These are phyloP conservation scores for Pogona vitticeps DNA, from an alignment of 2,113 vertebrate genomes.

Conservation along the genomic window DNA sequence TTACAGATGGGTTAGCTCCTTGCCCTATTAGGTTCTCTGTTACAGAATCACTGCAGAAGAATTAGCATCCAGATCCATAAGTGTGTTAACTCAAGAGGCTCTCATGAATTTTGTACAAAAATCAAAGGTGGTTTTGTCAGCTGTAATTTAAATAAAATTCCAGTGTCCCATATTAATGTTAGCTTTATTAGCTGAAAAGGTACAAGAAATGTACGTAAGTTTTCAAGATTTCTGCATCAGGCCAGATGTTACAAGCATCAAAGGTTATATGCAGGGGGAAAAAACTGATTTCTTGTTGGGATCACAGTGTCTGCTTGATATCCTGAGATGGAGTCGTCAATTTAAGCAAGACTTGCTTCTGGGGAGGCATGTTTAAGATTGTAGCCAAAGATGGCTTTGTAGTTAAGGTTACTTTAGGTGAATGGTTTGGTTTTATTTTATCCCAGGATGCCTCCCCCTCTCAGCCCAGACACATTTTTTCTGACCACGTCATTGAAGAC, in stretches of 20 bases:
- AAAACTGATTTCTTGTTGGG: not conserved
- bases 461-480: not conserved
- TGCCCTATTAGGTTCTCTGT: not conserved
- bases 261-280: no score
- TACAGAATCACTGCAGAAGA: not conserved
- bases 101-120: not conserved
- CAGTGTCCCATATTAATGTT: no score
- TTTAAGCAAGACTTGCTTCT: not conserved
- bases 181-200: not conserved
- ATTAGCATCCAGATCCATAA: not conserved
- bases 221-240: no score
- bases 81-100: not conserved
- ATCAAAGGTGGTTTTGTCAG: not conserved
- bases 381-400: not conserved
- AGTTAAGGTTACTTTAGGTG: not conserved
- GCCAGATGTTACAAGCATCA: no score
- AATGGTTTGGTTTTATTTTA: not conserved
- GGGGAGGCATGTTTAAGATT: not conserved
- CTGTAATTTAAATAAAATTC: not conserved
- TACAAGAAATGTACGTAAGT: no score
- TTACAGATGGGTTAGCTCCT: not conserved
- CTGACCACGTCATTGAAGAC: not conserved
- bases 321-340: not conserved
- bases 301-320: not conserved
- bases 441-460: not conserved